Evolutionary conservation across 2,888 invertebrate genomes (phyloP).

Genomic region (Lucinisca nassula): DNA sequence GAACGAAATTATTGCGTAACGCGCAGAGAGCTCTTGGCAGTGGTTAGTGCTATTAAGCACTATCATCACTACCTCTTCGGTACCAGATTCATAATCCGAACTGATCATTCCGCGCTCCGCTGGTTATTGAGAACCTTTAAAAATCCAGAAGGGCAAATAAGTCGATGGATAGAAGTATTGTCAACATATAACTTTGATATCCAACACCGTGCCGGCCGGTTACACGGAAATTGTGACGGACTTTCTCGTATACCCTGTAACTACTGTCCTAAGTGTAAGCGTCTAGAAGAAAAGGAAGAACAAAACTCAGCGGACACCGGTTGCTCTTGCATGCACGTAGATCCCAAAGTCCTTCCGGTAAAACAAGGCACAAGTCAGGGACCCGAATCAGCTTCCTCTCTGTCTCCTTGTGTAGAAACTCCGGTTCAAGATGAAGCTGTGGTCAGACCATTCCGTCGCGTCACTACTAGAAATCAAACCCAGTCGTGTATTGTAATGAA

Average conservation of each 20-base stretch:
- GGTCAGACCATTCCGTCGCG: too few relatives aligned
- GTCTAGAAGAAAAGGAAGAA: neutral
- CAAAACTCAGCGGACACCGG: too few relatives aligned
- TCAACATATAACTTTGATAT: neutral
- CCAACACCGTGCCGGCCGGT: neutral
- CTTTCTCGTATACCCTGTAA: neutral
- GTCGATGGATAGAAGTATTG: neutral
- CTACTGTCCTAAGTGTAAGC: neutral
- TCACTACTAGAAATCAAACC: too few relatives aligned
- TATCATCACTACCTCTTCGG: neutral
- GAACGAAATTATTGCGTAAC: slow-evolving; percentile 6
- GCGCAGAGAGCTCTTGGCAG: neutral
- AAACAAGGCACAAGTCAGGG: too few relatives aligned
- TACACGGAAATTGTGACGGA: neutral
- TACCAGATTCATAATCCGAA: neutral
- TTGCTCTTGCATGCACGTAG: too few relatives aligned
- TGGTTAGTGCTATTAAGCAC: too few relatives aligned
- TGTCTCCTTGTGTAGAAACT: too few relatives aligned
- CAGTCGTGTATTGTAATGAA: too few relatives aligned
- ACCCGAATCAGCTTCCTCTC: too few relatives aligned
- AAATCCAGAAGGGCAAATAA: neutral
- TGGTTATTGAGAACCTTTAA: neutral
- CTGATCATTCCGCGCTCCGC: too few relatives aligned
- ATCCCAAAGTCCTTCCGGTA: too few relatives aligned
- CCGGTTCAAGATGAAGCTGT: too few relatives aligned